A percentile compares a stretch with the other conserved stretches of the same genome.
Evolutionary conservation across 2,888 invertebrate genomes (phyloP).

Genomic region (Acleris cristana): DNA sequence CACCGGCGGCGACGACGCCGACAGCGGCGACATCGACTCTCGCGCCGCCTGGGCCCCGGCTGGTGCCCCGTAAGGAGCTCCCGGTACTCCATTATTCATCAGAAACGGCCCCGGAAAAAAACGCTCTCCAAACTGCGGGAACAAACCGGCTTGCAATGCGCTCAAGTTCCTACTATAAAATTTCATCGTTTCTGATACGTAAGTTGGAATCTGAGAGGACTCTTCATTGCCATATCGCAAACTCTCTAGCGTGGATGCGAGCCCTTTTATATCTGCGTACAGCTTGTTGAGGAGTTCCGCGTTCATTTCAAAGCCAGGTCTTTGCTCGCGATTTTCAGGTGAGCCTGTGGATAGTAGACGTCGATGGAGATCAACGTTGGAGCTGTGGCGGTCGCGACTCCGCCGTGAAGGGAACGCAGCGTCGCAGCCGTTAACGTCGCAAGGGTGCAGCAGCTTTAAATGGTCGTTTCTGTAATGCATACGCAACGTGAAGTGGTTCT

Average conservation of each 20-base stretch:
- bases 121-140: conserved; percentile 74
- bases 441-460: conserved; percentile 94
- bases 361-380: conserved; percentile 82
- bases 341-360: conserved; percentile 75
- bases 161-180: conserved; percentile 77
- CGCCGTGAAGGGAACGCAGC: conserved; percentile 95
- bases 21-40: conserved; percentile 77
- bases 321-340: conserved; percentile 79
- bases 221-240: conserved; percentile 82
- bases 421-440: conserved; percentile 95
- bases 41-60: conserved; percentile 71
- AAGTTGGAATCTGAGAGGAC: conserved; percentile 70
- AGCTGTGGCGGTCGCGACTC: conserved; percentile 85
- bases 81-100: conserved; percentile 66
- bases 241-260: conserved; percentile 85
- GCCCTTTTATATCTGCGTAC: conserved; percentile 89
- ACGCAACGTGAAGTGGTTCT: conserved; percentile 94
- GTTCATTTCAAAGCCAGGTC: conserved; percentile 86
- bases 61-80: conserved; percentile 70
- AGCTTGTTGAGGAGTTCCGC: conserved; percentile 92
- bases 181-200: conserved; percentile 80
- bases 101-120: conserved; percentile 75
- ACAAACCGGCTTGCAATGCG: conserved; percentile 73
- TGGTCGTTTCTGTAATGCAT: conserved; percentile 96
- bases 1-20: conserved; percentile 78